These are phyloP conservation scores for Canis aureus DNA, from an alignment of 2,113 vertebrate genomes.

Conservation along the genomic window DNA sequence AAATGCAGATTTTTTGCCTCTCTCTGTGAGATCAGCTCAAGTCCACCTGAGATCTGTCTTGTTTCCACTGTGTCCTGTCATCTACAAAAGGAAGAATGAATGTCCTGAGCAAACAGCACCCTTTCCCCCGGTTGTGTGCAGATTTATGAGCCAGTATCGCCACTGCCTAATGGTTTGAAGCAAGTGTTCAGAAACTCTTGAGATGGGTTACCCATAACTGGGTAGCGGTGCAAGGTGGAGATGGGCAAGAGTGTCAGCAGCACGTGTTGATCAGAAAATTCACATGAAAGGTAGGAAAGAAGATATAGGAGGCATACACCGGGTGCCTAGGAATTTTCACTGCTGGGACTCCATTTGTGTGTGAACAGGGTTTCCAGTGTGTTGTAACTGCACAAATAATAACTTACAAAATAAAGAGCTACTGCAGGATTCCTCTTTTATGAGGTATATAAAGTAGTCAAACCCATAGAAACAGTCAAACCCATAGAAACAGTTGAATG, in stretches of 20 bases:
- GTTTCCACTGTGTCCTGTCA: background rate
- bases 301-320: background rate
- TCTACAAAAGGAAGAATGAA: background rate
- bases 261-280: background rate
- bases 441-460: background rate
- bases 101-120: too few species aligned
- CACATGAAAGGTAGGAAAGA: too few species aligned
- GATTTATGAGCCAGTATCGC: background rate
- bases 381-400: background rate
- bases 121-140: background rate
- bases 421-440: background rate
- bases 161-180: background rate
- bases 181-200: too few species aligned
- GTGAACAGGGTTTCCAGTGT: background rate
- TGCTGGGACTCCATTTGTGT: background rate
- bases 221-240: fast-evolving
- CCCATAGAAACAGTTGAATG: background rate
- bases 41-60: background rate
- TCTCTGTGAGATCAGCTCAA: background rate
- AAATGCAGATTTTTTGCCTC: background rate
- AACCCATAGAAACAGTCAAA: background rate
- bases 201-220: background rate
- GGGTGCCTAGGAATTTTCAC: background rate
- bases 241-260: background rate
- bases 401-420: background rate